phyloP scores from a whole-genome alignment of 2,113 vertebrate genomes.

The Notothenia rossii region DNA sequence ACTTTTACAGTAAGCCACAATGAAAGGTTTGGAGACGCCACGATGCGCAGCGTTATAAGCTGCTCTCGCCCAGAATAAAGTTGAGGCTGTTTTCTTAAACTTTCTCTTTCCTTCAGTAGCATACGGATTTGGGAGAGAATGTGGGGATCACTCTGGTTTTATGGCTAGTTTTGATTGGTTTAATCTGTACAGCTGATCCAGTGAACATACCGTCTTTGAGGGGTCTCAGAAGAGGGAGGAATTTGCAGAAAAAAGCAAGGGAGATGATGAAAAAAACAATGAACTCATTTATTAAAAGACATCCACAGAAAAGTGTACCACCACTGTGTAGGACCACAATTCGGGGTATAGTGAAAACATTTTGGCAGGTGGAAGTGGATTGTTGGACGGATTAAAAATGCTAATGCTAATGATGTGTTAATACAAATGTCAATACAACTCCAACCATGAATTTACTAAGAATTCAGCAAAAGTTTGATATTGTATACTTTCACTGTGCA shows the following conservation, averaged over 20 bases:
- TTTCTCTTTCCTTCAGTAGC: constrained; percentile 31
- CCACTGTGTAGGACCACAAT: constrained; percentile 1
- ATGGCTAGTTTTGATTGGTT: constrained; percentile 40
- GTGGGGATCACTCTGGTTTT: constrained; percentile 34
- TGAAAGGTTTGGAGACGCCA: constrained; percentile 49
- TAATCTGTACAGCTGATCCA: constrained; percentile 48
- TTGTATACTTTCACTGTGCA: background rate
- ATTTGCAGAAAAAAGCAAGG: constrained; percentile 12
- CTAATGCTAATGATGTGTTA: background rate
- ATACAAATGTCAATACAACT: too few relatives aligned
- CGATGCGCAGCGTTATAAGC: constrained; percentile 56
- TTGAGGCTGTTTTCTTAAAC: constrained; percentile 35
- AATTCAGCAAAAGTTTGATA: constrained; percentile 17
- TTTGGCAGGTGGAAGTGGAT: constrained; percentile 14
- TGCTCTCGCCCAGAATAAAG: constrained; percentile 53
- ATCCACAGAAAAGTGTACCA: background rate
- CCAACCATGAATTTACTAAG: background rate
- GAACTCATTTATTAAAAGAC: background rate
- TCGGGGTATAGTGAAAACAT: background rate
- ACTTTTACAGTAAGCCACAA: constrained; percentile 62
- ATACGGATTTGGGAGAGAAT: constrained; percentile 53
- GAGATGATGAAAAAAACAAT: constrained; percentile 2
- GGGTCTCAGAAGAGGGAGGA: constrained; percentile 23
- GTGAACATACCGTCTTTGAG: constrained; percentile 38
- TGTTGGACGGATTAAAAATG: background rate